Percentiles rank a stretch among this genome's conserved stretches.
These are phyloP conservation scores for Drosophila imparisetae DNA, from an alignment of 2,888 invertebrate species.

Conservation along the genomic window DNA sequence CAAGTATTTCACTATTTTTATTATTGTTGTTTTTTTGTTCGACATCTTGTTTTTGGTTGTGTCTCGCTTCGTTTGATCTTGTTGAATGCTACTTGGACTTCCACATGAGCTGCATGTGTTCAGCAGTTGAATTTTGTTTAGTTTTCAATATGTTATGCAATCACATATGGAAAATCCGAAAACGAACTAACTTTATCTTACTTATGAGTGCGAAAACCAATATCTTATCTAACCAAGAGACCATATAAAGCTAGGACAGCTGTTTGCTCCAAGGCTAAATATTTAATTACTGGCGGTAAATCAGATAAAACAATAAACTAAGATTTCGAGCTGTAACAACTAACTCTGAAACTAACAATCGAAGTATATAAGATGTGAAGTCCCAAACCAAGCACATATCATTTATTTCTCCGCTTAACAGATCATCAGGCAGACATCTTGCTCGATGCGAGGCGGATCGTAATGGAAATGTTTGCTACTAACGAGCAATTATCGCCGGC, in stretches of 20 bases:
- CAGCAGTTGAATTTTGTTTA: slow-evolving; percentile 15
- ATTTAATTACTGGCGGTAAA: neutral
- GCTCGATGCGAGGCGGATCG: slow-evolving; percentile 13
- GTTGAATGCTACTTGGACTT: slow-evolving; percentile 17
- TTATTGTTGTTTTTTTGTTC: slow-evolving; percentile 19
- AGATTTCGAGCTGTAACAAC: neutral
- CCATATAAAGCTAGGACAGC: neutral
- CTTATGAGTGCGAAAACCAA: neutral
- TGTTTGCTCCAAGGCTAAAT: neutral
- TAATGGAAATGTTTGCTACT: slow-evolving; percentile 64
- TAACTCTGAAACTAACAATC: neutral
- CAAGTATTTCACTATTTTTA: slow-evolving; percentile 28
- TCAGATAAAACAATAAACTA: neutral
- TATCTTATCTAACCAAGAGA: neutral
- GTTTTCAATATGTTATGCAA: slow-evolving; percentile 12
- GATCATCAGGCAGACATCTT: slow-evolving; percentile 27
- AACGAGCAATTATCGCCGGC: slow-evolving; percentile 78
- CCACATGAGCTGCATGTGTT: slow-evolving; percentile 59
- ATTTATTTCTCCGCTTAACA: neutral
- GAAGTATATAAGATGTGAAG: neutral
- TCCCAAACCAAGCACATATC: neutral
- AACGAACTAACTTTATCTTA: neutral
- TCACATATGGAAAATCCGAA: neutral
- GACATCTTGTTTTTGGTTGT: slow-evolving; percentile 41
- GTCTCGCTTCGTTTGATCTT: slow-evolving; percentile 60